These are phyloP conservation scores for Nannobrachium achirus DNA, from an alignment of 2,113 vertebrate genomes.

Conservation along the genomic window DNA sequence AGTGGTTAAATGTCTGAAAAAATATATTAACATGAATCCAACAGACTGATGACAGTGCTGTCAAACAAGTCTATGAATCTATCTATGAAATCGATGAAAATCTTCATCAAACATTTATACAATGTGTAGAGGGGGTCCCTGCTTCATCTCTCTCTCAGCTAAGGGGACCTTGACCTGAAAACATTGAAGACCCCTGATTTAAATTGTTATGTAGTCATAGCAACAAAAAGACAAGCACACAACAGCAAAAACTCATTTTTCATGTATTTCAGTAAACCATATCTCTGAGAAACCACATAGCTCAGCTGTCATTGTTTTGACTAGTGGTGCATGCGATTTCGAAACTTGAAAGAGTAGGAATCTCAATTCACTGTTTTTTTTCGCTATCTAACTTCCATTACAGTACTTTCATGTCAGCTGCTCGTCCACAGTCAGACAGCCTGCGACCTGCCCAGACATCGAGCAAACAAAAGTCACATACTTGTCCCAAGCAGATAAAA, in stretches of 20 bases:
- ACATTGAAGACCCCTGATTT: too few relatives aligned
- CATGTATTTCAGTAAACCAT: constrained; percentile 1
- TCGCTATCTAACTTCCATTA: constrained; percentile 11
- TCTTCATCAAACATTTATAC: too few relatives aligned
- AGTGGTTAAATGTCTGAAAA: too few relatives aligned
- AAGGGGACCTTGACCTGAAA: too few relatives aligned
- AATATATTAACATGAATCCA: too few relatives aligned
- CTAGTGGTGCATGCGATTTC: constrained; percentile 11
- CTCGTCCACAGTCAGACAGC: constrained; percentile 10
- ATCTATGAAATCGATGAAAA: too few relatives aligned
- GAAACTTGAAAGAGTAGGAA: constrained; percentile 27
- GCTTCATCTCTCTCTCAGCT: too few relatives aligned
- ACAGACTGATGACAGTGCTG: too few relatives aligned
- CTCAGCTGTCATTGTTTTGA: constrained; percentile 51
- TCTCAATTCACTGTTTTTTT: constrained; percentile 32
- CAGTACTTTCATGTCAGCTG: constrained; percentile 45
- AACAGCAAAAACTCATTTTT: background rate
- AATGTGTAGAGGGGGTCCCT: too few relatives aligned
- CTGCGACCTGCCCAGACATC: constrained; percentile 37
- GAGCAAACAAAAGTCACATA: constrained; percentile 46
- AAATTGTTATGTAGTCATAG: background rate
- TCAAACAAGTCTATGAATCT: too few relatives aligned
- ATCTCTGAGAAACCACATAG: constrained; percentile 18
- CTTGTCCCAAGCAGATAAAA: constrained; percentile 40
- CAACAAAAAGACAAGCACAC: constrained; percentile 1